These are phyloP conservation scores for Syrista parreyssii DNA, from an alignment of 2,888 invertebrate genomes.

Conservation along the genomic window DNA sequence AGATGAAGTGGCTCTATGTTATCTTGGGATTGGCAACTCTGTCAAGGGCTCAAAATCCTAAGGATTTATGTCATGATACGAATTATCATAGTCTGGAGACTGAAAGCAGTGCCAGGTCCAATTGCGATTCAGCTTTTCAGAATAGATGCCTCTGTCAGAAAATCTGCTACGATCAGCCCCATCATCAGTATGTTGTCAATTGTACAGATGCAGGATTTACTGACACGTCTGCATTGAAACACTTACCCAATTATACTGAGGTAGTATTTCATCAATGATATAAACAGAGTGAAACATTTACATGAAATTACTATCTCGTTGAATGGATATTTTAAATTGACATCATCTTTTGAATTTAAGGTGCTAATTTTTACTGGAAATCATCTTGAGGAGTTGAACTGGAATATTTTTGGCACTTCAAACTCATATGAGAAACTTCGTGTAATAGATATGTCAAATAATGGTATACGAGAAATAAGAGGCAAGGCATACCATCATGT, in stretches of 20 bases:
- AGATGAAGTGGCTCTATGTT: conserved; percentile 35
- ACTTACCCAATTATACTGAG: conserved; percentile 75
- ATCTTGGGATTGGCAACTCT: conserved; percentile 24
- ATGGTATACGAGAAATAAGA: conserved; percentile 76
- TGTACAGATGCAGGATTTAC: conserved; percentile 75
- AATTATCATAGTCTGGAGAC: conserved; percentile 57
- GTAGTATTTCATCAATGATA: conserved; percentile 37
- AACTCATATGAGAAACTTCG: conserved; percentile 71
- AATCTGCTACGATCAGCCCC: conserved; percentile 67
- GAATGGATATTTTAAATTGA: not conserved
- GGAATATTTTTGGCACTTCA: conserved; percentile 78
- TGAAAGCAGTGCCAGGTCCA: conserved; percentile 31
- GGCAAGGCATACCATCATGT: conserved; percentile 83
- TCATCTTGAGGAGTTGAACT: conserved; percentile 72
- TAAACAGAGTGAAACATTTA: not conserved
- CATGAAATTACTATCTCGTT: not conserved
- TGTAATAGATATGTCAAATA: conserved; percentile 80
- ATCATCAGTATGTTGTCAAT: conserved; percentile 74
- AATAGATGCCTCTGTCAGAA: conserved; percentile 71
- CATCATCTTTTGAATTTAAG: conserved; percentile 37
- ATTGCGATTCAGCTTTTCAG: conserved; percentile 67
- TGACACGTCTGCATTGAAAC: conserved; percentile 71
- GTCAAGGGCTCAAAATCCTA: conserved; percentile 30
- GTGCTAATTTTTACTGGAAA: conserved; percentile 81
- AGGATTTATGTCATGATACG: conserved; percentile 39